Base-by-base conservation (phyloP, 2,888 invertebrate species). In the Acrocera orbiculus region DNA sequence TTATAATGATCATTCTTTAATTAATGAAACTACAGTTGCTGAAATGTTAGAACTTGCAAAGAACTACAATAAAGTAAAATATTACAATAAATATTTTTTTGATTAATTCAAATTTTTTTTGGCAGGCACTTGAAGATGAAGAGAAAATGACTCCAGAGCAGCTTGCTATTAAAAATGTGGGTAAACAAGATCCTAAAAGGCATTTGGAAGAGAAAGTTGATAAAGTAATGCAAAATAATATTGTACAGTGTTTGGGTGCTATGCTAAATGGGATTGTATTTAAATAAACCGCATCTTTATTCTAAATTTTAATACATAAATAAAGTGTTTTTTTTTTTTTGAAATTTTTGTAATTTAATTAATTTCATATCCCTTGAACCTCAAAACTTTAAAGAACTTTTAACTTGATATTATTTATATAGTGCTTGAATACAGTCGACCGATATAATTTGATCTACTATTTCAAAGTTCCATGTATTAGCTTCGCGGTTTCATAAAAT, bases 71-170 rank as follows among this genome's bases (percentile, higher is more conserved):
- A 93, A 93, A 67, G 60, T 59, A 42, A n/a, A n/a, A n/a, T n/a
- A n/a, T n/a, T n/a, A n/a, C n/a, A n/a, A n/a, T n/a, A n/a, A n/a
- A 13, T 14, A 8, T 29, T 8, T 29, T 16, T 20, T 10, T 16
- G 15, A 16, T n/a, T n/a, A n/a, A 27, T 13, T 14, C 3, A 27
- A 15, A 20, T 30, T 34, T n/a, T 11, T 27, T 46, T 51, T 7
- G n/a, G n/a, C 24, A 58, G 58, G 87, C 96, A 6, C 64, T 98
- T 40, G 96, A 98, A 62, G 98, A 98, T 49, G 98, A 98, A 58
- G 96, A 98, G 53, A 95, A 92, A 60, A 95, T 98, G 95, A 96
- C 96, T 4, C 89, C 93, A 2, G 95, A 96, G 61, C 96, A 98
- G 58, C 64, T 98, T 61, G 98, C 95, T 14, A 96, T 98, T 52